Percentiles rank a stretch among this genome's conserved stretches.
phyloP scores from a whole-genome alignment of 2,113 vertebrate genomes.

The Carassius auratus region DNA sequence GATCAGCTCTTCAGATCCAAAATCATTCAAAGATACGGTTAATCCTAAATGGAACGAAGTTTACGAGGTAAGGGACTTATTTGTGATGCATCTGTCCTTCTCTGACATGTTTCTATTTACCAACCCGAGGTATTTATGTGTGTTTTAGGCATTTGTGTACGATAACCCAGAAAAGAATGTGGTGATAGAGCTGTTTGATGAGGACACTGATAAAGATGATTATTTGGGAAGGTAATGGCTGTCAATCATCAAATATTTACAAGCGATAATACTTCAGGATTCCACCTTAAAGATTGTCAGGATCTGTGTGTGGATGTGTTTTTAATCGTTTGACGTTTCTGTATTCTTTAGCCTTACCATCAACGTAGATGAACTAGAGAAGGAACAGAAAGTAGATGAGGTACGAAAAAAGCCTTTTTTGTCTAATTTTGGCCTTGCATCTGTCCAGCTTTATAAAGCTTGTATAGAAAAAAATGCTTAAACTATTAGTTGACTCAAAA shows the following conservation, averaged over 20 bases:
- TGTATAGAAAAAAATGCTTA: background rate
- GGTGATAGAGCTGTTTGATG: conserved; percentile 91
- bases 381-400: conserved; percentile 86
- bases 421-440: background rate
- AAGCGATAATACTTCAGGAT: background rate
- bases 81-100: background rate
- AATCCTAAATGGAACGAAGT: conserved; percentile 95
- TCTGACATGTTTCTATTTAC: background rate
- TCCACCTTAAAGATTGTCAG: background rate
- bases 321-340: background rate
- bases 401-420: conserved; percentile 64
- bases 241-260: background rate
- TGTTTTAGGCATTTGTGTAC: conserved; percentile 82
- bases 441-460: background rate
- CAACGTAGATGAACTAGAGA: conserved; percentile 84
- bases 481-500: background rate
- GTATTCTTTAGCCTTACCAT: conserved; percentile 71
- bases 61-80: conserved; percentile 82
- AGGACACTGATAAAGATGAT: conserved; percentile 96
- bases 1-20: conserved; percentile 88
- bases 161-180: conserved; percentile 81
- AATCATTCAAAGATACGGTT: conserved; percentile 88
- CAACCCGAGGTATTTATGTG: conserved; percentile 12
- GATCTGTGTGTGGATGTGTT: background rate
- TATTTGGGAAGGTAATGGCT: conserved; percentile 87